Conservation (phyloP, 1,140 invertebrate species). For the Drosophila melanica region DNA sequence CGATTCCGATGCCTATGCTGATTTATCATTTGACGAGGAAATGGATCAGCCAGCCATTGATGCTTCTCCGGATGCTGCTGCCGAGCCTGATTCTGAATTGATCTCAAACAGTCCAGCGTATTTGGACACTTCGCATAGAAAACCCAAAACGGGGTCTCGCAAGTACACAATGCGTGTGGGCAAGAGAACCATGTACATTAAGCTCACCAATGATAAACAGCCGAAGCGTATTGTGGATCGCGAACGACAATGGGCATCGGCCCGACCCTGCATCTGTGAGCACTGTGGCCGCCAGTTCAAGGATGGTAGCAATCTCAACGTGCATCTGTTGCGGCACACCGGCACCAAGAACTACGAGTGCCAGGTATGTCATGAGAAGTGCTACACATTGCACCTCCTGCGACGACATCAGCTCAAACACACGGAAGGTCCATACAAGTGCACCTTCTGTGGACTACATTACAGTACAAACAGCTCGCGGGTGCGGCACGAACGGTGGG, state of each 20-base stretch:
- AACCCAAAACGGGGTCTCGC: slow-evolving; percentile 9
- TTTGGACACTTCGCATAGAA: not conserved
- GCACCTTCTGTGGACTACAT: slow-evolving; percentile 66
- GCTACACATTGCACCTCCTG: slow-evolving; percentile 64
- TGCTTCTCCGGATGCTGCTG: not conserved
- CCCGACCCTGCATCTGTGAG: slow-evolving; percentile 68
- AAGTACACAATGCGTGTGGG: slow-evolving; percentile 71
- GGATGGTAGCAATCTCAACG: slow-evolving; percentile 66
- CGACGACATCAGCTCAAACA: slow-evolving; percentile 66
- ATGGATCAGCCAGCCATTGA: not conserved
- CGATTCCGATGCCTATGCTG: slow-evolving; percentile 11
- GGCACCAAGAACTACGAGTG: slow-evolving; percentile 72
- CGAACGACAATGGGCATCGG: slow-evolving; percentile 46
- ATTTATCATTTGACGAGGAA: not conserved
- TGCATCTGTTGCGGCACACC: slow-evolving; percentile 64
- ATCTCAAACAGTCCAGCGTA: slow-evolving; percentile 2
- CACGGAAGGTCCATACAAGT: slow-evolving; percentile 66
- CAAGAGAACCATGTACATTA: slow-evolving; percentile 62
- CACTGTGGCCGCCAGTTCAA: slow-evolving; percentile 68
- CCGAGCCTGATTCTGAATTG: not conserved
- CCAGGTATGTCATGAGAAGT: slow-evolving; percentile 61
- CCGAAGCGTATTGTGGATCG: slow-evolving; percentile 70
- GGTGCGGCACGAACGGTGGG: slow-evolving; percentile 62
- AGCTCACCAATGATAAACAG: slow-evolving; percentile 60
- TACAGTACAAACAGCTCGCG: slow-evolving; percentile 73